phyloP scores from a whole-genome alignment of 2,113 vertebrate genomes.

The Solea senegalensis region DNA sequence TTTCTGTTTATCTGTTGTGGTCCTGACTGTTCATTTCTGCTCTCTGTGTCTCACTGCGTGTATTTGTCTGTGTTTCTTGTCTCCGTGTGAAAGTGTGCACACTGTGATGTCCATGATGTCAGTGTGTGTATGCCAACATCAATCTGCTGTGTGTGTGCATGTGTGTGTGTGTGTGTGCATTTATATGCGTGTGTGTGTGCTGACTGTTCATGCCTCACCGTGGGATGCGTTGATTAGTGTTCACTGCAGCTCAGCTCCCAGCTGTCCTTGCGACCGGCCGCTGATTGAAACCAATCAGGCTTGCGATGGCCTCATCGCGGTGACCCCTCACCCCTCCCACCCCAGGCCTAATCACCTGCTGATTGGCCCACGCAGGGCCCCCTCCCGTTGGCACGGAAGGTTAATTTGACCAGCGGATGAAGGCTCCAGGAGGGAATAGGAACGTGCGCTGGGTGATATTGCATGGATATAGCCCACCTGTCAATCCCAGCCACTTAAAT shows the following conservation, averaged over 20 bases:
- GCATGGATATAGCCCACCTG: conserved; percentile 78
- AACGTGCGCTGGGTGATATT: conserved; percentile 81
- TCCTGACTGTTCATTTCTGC: conserved; percentile 73
- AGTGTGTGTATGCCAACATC: conserved; percentile 57
- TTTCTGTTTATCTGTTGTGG: conserved; percentile 73
- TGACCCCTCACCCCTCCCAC: conserved; percentile 81
- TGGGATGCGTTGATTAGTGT: conserved; percentile 80
- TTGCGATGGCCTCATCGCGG: conserved; percentile 79
- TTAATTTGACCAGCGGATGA: conserved; percentile 82
- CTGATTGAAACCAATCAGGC: conserved; percentile 84
- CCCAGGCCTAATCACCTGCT: conserved; percentile 80
- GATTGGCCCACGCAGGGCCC: conserved; percentile 79
- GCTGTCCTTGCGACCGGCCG: conserved; percentile 77
- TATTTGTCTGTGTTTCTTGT: conserved; percentile 52
- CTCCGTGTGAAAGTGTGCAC: conserved; percentile 55
- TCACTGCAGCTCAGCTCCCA: conserved; percentile 77
- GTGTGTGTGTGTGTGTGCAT: conserved; percentile 39
- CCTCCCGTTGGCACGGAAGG: conserved; percentile 78
- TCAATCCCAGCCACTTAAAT: conserved; percentile 73
- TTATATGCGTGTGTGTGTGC: conserved; percentile 47
- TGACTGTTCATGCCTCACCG: conserved; percentile 79
- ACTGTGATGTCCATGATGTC: conserved; percentile 60
- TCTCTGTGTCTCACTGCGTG: conserved; percentile 69
- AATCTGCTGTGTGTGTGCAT: conserved; percentile 33
- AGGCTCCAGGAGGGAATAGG: conserved; percentile 81